phyloP scores from a whole-genome alignment of 53 echinoderm and acorn worm genomes.

The Paracentrotus lividus region DNA sequence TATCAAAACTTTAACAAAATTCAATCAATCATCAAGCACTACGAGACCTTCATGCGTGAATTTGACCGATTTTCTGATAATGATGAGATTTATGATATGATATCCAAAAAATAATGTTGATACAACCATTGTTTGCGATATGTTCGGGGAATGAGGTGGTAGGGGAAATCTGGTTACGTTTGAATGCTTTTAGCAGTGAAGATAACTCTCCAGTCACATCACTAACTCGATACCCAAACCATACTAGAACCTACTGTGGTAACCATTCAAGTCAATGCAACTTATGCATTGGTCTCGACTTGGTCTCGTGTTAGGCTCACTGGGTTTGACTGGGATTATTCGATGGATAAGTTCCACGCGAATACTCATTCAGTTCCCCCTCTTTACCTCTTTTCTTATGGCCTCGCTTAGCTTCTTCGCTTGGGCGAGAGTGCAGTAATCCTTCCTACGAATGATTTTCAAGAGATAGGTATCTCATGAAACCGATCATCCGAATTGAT shows the following conservation, averaged over 20 bases:
- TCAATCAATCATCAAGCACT: neutral
- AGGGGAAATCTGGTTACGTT: neutral
- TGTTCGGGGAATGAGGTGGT: neutral
- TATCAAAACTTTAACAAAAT: no score
- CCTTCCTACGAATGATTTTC: neutral
- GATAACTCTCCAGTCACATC: no score
- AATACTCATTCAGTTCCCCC: neutral
- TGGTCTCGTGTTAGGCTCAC: no score
- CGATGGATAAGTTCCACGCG: neutral
- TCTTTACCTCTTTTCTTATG: no score
- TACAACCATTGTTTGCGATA: neutral
- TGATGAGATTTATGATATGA: neutral
- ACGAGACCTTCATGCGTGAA: neutral
- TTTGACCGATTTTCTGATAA: neutral
- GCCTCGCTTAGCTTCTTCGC: neutral
- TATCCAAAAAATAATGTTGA: neutral
- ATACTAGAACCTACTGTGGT: no score
- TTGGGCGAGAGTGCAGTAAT: neutral
- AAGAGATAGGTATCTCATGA: neutral
- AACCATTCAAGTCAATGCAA: no score
- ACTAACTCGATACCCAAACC: no score
- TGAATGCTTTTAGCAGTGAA: conserved; percentile 1
- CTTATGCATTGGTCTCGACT: no score
- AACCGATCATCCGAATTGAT: neutral
- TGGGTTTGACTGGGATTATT: no score